Base-by-base conservation (phyloP, 2,113 vertebrate species). In the Perccottus glenii region DNA sequence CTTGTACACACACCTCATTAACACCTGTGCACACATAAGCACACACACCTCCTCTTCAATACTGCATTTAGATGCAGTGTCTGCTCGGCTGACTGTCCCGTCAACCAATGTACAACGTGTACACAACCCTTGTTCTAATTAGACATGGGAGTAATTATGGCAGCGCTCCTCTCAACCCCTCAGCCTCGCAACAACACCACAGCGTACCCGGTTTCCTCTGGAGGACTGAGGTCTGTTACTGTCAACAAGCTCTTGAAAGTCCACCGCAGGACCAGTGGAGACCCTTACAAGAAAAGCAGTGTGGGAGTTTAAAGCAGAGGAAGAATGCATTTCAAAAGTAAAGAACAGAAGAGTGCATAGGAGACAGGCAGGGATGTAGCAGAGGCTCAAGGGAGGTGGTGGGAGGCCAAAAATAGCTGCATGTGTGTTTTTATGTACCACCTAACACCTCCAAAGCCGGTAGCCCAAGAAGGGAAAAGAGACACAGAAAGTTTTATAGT, bases 111-210 rank as follows among this genome's bases (percentile, higher is more conserved):
- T 77, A 75, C 64, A 45, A 60, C 78, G 3, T 83, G 73, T 81
- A 84, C 81, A 82, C 81, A 77, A 77, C 82, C 67, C 82, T 85
- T 80, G 63, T 68, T 36, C 85, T 88, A 92, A 90, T 89, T 90
- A 90, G 85, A 88, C 83, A 86, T 86, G 82, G 81, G 82, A 85
- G 83, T 87, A 88, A 91, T 90, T 91, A 90, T 55, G 78, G 82
- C 76, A 67, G 77, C 79, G 78, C 78, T 84, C 67, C 64, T 74
- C 78, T 76, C 78, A 86, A 89, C 75, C 83, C 70, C 75, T 84
- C 82, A 78, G 77, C 67, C 40, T 56, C 62, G 78, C 67, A 74
- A 75, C 83, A 85, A 78, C 82, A 81, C 77, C 49, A 36, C 70
- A 61, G 68, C 68, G 75, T 11, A 47, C 5, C 46, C 58, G 35